These are phyloP conservation scores for Antedon mediterranea DNA, from an alignment of 53 echinoderm and acorn worm species.

Conservation along the genomic window DNA sequence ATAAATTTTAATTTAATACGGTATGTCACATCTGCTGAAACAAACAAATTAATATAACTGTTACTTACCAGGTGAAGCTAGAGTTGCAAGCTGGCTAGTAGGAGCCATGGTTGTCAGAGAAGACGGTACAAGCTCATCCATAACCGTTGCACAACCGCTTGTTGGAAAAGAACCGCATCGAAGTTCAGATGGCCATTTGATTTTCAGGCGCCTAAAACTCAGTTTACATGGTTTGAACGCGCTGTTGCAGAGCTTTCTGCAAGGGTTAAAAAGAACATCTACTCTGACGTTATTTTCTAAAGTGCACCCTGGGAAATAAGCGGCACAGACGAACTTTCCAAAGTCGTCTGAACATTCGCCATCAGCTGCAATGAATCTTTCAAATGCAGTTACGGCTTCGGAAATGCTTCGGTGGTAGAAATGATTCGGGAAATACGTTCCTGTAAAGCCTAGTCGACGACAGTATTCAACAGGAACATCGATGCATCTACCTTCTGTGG, in stretches of 20 bases:
- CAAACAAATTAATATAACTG: no score
- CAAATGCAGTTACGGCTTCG: neutral
- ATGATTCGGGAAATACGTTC: neutral
- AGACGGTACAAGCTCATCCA: neutral
- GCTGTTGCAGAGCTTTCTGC: neutral
- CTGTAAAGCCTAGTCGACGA: neutral
- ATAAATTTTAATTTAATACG: no score
- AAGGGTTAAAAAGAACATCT: neutral
- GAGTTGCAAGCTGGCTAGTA: neutral
- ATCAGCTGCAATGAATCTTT: neutral
- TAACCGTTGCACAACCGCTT: neutral
- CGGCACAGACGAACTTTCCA: neutral
- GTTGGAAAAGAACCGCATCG: neutral
- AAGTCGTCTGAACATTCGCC: neutral
- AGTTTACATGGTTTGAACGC: neutral
- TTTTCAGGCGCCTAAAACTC: neutral
- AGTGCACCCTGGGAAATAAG: neutral
- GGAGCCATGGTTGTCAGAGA: no score
- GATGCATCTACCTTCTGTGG: neutral
- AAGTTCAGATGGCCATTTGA: neutral
- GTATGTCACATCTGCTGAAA: no score
- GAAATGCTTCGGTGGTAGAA: neutral
- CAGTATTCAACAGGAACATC: neutral
- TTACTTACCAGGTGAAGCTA: neutral
- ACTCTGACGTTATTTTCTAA: neutral